These are phyloP conservation scores for Camelus bactrianus DNA, from an alignment of 2,113 vertebrate species.

Conservation along the genomic window DNA sequence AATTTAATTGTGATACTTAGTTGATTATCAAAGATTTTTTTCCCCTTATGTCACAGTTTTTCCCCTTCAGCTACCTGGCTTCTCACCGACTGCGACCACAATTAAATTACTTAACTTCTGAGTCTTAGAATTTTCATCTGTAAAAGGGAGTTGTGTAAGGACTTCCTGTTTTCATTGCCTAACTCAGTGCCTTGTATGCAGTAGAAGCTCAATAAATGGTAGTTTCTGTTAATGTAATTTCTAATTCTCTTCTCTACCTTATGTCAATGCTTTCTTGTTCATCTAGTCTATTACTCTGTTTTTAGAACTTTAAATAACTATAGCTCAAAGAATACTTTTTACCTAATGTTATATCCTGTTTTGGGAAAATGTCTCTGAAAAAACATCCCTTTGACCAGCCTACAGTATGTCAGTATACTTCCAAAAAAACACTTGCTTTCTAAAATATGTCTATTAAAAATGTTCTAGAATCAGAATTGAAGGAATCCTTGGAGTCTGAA, in stretches of 20 bases:
- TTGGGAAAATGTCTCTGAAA: slow-evolving; percentile 19
- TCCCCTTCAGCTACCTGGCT: not conserved
- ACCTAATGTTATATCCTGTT: not conserved
- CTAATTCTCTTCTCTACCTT: not conserved
- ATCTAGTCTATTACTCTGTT: not conserved
- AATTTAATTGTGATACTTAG: slow-evolving; percentile 9
- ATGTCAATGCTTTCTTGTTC: slow-evolving; percentile 27
- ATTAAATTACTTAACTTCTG: slow-evolving; percentile 15
- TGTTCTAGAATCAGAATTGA: slow-evolving; percentile 3
- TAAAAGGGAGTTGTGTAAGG: not conserved
- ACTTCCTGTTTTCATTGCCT: not conserved
- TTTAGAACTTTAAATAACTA: slow-evolving; percentile 32
- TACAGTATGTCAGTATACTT: not conserved
- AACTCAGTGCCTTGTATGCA: not conserved
- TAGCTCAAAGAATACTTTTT: not conserved
- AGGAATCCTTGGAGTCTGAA: not conserved
- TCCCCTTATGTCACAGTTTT: not conserved
- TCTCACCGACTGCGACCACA: not conserved
- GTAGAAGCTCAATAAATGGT: not conserved
- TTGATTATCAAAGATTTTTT: not conserved
- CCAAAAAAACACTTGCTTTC: not conserved
- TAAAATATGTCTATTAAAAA: not conserved
- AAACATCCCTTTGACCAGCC: not conserved
- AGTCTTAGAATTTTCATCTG: not conserved
- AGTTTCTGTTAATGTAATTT: not conserved